These are phyloP conservation scores for Protonemura montana DNA, from an alignment of 2,888 invertebrate species.

Conservation along the genomic window DNA sequence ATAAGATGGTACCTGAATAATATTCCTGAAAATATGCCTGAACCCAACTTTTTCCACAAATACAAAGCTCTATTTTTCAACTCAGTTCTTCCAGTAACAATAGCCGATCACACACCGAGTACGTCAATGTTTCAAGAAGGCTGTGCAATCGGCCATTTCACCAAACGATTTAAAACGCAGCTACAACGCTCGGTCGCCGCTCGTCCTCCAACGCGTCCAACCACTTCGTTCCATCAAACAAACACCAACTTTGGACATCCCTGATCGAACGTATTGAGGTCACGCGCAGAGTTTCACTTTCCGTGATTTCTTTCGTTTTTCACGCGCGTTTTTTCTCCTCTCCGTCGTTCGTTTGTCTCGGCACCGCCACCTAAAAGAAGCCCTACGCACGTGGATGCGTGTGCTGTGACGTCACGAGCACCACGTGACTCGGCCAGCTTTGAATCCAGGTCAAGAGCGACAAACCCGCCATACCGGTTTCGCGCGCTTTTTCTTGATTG, in stretches of 20 bases:
- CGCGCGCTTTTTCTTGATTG: not conserved
- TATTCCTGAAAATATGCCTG: too few species aligned
- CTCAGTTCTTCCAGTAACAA: too few species aligned
- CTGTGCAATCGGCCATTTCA: too few species aligned
- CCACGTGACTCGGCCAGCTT: not conserved
- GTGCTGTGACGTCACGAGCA: not conserved
- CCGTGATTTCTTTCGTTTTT: slow-evolving; percentile 30
- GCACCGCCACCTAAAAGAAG: not conserved
- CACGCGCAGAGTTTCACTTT: slow-evolving; percentile 24
- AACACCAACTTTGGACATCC: not conserved
- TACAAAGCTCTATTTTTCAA: too few species aligned
- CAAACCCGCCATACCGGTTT: not conserved
- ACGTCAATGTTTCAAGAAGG: too few species aligned
- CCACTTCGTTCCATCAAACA: not conserved
- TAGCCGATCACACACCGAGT: too few species aligned
- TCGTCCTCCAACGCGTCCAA: not conserved
- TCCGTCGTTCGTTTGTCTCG: not conserved
- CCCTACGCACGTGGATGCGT: not conserved
- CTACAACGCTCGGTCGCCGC: not conserved
- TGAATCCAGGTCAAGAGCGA: not conserved
- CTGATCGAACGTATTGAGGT: slow-evolving; percentile 16
- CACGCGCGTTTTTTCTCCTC: slow-evolving; percentile 4
- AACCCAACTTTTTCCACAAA: too few species aligned
- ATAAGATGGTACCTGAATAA: too few species aligned
- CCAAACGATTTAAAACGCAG: too few species aligned